phyloP scores from a whole-genome alignment of 2,113 vertebrate genomes.

The Seriola quinqueradiata region DNA sequence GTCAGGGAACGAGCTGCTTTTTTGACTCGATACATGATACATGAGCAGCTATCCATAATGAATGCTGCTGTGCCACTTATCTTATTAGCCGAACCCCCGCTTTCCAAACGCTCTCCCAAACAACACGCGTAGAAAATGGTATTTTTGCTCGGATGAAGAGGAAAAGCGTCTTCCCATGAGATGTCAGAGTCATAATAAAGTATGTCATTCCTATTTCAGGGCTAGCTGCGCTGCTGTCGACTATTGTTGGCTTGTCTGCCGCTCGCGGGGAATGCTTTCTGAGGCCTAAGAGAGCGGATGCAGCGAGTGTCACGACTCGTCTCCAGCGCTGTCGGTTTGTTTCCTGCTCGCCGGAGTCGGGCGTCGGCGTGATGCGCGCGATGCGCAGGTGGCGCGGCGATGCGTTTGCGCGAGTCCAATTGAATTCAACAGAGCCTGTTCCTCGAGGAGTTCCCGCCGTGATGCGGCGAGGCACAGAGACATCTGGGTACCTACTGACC shows the following conservation, averaged over 20 bases:
- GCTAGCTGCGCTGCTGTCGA: conserved; percentile 36
- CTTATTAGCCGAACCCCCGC: conserved; percentile 55
- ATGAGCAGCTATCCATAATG: conserved; percentile 66
- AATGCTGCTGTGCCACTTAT: conserved; percentile 56
- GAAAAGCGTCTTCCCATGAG: conserved; percentile 53
- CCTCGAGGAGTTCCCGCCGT: conserved; percentile 29
- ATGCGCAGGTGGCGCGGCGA: neutral
- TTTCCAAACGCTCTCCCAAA: conserved; percentile 35
- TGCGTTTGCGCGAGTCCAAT: neutral
- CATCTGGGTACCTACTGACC: conserved; percentile 61
- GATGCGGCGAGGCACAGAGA: conserved; percentile 13
- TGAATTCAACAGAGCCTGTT: conserved; percentile 36
- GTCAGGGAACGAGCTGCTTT: conserved; percentile 42
- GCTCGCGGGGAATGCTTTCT: conserved; percentile 35
- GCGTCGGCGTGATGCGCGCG: neutral
- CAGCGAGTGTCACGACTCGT: conserved; percentile 32
- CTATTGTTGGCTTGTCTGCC: conserved; percentile 49
- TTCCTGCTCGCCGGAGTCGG: conserved; percentile 25
- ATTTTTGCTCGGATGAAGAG: conserved; percentile 35
- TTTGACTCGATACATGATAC: conserved; percentile 50
- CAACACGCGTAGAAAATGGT: conserved; percentile 41
- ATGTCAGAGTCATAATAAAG: conserved; percentile 63
- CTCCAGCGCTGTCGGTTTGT: neutral
- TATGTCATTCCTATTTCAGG: conserved; percentile 66
- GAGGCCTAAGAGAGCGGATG: conserved; percentile 31